Evolutionary conservation across 2,113 vertebrate species (phyloP).

Genomic region (Noturus placidus): DNA sequence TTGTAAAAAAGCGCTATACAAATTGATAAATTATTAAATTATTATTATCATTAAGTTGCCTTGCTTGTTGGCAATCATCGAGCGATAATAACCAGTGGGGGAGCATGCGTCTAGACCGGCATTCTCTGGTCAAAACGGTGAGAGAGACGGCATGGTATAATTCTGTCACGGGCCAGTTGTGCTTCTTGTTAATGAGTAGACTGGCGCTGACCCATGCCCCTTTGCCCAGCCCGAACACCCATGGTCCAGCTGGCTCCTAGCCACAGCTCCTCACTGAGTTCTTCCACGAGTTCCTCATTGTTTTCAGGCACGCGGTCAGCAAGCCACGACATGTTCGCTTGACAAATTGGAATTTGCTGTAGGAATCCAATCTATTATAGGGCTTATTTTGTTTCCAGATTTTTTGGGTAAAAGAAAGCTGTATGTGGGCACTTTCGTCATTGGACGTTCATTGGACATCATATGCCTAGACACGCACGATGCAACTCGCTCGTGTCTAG

Average conservation of each 20-base stretch:
- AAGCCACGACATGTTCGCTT: neutral
- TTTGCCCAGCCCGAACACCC: neutral
- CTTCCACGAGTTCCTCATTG: slow-evolving; percentile 1
- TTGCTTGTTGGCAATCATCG: slow-evolving; percentile 7
- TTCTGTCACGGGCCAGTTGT: neutral
- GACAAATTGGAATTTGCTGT: slow-evolving; percentile 5
- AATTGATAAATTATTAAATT: too few species aligned
- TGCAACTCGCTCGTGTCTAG: neutral
- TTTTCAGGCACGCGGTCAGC: slow-evolving; percentile 2
- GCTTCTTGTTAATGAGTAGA: slow-evolving; percentile 4
- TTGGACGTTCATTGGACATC: neutral
- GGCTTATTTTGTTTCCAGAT: neutral
- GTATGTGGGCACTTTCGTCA: neutral
- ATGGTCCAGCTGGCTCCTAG: neutral
- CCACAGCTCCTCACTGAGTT: neutral
- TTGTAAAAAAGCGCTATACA: too few species aligned
- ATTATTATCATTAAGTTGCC: neutral
- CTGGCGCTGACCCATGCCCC: neutral
- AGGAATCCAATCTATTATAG: neutral
- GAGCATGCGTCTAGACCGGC: slow-evolving; percentile 24
- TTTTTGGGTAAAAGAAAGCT: neutral
- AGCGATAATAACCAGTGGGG: slow-evolving; percentile 15
- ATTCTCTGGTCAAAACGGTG: slow-evolving; percentile 32
- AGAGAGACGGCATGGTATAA: neutral
- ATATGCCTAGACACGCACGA: neutral